phyloP scores from a whole-genome alignment of 2,797 vertebrate species.

The Pteronotus mesoamericanus region DNA sequence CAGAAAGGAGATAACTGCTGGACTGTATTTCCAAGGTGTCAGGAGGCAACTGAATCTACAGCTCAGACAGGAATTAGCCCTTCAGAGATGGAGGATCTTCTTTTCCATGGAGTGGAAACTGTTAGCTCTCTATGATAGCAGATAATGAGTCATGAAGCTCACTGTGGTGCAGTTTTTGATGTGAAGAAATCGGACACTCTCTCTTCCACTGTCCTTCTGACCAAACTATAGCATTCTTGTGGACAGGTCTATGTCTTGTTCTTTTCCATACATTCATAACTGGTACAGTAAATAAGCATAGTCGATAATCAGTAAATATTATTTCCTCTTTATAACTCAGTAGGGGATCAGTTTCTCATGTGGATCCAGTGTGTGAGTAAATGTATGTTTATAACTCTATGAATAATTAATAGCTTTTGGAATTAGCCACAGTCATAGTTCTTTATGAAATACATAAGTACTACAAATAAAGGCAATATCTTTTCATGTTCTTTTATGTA shows the following conservation, averaged over 20 bases:
- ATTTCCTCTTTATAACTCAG: neutral
- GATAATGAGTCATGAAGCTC: neutral
- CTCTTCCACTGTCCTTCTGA: neutral
- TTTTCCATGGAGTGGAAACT: neutral
- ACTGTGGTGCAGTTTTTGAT: neutral
- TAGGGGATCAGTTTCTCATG: neutral
- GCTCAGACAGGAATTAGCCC: neutral
- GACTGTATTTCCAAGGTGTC: neutral
- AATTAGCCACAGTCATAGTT: neutral
- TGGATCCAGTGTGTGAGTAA: neutral
- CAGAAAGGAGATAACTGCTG: neutral
- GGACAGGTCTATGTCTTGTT: neutral
- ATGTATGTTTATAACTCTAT: neutral
- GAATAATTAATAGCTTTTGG: neutral
- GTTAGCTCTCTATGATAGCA: neutral
- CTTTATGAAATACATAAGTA: neutral
- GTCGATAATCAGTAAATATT: neutral
- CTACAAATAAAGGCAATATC: neutral
- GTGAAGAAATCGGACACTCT: neutral
- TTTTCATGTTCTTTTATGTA: neutral
- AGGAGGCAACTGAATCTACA: neutral
- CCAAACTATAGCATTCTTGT: neutral
- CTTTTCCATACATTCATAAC: neutral
- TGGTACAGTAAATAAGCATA: neutral
- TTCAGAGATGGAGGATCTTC: neutral